Evolutionary conservation across 2,113 vertebrate species (phyloP).

Genomic region (Hippocampus zosterae): DNA sequence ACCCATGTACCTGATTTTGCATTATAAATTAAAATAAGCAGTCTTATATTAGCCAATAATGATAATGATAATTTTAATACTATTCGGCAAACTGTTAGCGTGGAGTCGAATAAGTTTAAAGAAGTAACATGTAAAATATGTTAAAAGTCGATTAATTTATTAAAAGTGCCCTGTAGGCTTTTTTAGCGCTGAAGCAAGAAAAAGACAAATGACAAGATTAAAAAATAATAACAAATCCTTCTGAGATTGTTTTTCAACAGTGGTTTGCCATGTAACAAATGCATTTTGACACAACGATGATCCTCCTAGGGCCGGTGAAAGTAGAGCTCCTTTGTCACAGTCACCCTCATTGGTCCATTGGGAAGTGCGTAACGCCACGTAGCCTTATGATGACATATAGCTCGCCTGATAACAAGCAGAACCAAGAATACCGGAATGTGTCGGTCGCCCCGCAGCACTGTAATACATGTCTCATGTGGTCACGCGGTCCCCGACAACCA

Average conservation of each 20-base stretch:
- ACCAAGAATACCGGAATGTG: slow-evolving; percentile 20
- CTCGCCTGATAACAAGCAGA: slow-evolving; percentile 45
- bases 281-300: slow-evolving; percentile 33
- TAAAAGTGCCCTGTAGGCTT: background rate
- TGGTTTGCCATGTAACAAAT: slow-evolving; percentile 11
- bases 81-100: too few relatives aligned
- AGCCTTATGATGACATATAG: slow-evolving; percentile 24
- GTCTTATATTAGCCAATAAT: background rate
- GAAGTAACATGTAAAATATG: too few relatives aligned
- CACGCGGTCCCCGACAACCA: slow-evolving; percentile 28
- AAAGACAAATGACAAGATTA: background rate
- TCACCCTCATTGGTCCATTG: slow-evolving; percentile 24
- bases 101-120: too few relatives aligned
- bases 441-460: slow-evolving; percentile 38
- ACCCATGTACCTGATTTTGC: background rate
- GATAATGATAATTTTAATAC: background rate
- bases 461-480: slow-evolving; percentile 51
- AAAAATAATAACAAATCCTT: background rate
- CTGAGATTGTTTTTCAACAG: background rate
- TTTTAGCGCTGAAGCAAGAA: background rate
- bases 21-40: background rate
- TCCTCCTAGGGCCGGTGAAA: slow-evolving; percentile 29
- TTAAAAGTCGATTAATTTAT: background rate
- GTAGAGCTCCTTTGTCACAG: slow-evolving; percentile 37
- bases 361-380: slow-evolving; percentile 32